Percentiles rank a stretch among this genome's conserved stretches.
These are phyloP conservation scores for Brachionus rubens DNA, from an alignment of 1,140 invertebrate genomes.

Conservation along the genomic window DNA sequence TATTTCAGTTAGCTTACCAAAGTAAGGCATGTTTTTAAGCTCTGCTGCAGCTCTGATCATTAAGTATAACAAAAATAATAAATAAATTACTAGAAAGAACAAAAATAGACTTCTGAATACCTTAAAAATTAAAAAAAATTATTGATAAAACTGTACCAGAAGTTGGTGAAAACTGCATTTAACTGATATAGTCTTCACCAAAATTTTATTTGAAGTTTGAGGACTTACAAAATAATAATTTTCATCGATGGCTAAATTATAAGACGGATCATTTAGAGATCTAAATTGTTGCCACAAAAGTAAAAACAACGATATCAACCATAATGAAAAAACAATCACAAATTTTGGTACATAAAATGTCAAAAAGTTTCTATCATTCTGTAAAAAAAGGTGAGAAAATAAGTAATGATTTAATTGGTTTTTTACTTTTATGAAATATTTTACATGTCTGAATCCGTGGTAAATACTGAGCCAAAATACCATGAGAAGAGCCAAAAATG, in stretches of 20 bases:
- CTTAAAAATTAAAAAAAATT: too few species aligned
- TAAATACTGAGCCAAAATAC: conserved; percentile 92
- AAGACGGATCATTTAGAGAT: conserved; percentile 73
- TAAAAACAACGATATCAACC: conserved; percentile 83
- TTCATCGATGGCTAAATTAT: conserved; percentile 77
- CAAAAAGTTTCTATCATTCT: conserved; percentile 79
- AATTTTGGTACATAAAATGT: conserved; percentile 89
- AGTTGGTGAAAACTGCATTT: too few species aligned
- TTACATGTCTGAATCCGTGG: conserved; percentile 84
- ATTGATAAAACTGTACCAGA: too few species aligned
- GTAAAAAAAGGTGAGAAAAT: too few species aligned
- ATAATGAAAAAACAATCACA: conserved; percentile 78
- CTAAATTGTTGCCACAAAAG: conserved; percentile 80
- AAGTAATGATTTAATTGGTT: too few species aligned
- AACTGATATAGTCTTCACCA: too few species aligned
- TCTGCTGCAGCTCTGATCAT: conserved; percentile 86
- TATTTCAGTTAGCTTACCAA: conserved; percentile 75
- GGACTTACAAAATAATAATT: conserved; percentile 12
- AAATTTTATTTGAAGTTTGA: background rate
- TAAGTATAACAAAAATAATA: conserved; percentile 77
- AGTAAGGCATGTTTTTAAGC: conserved; percentile 89
- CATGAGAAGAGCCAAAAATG: conserved; percentile 79
- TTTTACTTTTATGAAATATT: conserved; percentile 50
- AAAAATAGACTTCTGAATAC: conserved; percentile 48
- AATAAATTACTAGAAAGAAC: conserved; percentile 75